Percentiles rank a stretch among this genome's conserved stretches.
Conservation (phyloP, 2,797 vertebrate genomes). For the Acanthis flammea region DNA sequence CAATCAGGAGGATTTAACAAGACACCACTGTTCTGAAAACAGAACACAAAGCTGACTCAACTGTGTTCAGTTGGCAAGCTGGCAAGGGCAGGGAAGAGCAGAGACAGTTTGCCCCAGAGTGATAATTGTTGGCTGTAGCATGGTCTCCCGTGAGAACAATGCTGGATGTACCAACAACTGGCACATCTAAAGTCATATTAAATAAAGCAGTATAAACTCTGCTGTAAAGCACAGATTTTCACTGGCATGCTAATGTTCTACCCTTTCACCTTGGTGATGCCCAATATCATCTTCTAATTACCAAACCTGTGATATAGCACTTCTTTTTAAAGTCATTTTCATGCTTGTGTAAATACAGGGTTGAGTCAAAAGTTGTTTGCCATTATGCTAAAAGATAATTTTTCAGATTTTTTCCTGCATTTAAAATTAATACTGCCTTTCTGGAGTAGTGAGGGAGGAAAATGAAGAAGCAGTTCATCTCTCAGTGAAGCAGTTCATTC, state of each 20-base stretch:
- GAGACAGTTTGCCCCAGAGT: background rate
- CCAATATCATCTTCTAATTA: background rate
- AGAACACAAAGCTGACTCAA: background rate
- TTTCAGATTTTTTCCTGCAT: background rate
- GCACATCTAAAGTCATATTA: background rate
- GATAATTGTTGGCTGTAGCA: background rate
- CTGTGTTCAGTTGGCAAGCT: background rate
- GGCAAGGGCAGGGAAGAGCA: background rate
- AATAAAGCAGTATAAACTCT: background rate
- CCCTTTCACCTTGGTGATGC: background rate
- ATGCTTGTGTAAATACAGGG: background rate
- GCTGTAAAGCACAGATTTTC: background rate
- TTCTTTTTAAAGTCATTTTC: background rate
- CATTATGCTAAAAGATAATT: background rate
- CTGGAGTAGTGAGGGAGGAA: accelerated
- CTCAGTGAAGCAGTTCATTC: background rate
- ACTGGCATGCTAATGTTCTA: background rate
- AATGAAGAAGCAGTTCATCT: background rate
- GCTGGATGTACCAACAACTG: background rate
- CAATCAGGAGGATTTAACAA: background rate
- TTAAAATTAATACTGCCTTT: background rate
- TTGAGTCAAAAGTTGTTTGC: background rate
- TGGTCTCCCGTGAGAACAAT: background rate
- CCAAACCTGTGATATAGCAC: background rate
- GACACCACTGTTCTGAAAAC: background rate